Evolutionary conservation across 2,113 vertebrate genomes (phyloP).

Genomic region (Cairina moschata): DNA sequence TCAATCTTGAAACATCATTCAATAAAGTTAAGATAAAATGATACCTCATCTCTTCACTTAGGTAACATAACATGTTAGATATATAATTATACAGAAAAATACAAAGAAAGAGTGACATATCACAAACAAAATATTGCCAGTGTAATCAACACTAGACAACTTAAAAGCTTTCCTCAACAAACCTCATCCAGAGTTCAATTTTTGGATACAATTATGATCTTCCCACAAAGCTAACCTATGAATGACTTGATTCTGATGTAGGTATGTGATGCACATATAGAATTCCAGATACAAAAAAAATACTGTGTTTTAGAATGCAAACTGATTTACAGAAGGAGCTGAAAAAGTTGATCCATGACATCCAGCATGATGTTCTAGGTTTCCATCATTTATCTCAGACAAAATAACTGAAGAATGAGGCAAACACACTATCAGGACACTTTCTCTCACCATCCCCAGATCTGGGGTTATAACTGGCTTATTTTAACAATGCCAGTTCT

Average conservation of each 20-base stretch:
- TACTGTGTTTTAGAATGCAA: background rate
- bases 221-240: background rate
- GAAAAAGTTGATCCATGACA: background rate
- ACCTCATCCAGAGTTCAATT: background rate
- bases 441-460: background rate
- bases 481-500: background rate
- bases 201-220: background rate
- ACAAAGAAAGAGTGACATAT: rapidly evolving
- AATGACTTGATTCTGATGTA: background rate
- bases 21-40: background rate
- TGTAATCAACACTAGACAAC: background rate
- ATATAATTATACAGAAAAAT: background rate
- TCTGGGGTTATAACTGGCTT: background rate
- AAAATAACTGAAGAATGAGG: background rate
- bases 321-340: background rate
- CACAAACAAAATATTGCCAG: background rate
- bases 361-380: background rate
- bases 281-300: background rate
- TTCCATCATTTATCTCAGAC: background rate
- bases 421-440: background rate
- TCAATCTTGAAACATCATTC: background rate
- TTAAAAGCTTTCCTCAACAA: background rate
- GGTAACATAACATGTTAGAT: too few species aligned
- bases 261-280: background rate
- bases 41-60: background rate